phyloP scores from a whole-genome alignment of 37 sponge, comb jelly and placozoan species.

The Tethya wilhelma region DNA sequence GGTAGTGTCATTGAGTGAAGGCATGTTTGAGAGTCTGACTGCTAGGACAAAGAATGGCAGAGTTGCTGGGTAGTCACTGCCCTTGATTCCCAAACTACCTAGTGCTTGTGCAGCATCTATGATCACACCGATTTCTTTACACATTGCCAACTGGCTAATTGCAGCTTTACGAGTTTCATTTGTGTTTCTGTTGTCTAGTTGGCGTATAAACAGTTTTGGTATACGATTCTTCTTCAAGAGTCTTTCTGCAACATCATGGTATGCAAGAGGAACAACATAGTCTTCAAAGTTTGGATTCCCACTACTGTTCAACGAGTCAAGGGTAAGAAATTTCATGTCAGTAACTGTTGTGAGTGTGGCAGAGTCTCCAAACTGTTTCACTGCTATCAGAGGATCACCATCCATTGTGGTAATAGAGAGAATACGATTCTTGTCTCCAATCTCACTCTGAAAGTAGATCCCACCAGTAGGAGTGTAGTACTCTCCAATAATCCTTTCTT shows the following conservation, averaged over 20 bases:
- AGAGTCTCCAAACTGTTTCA: not conserved
- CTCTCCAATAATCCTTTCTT: not conserved
- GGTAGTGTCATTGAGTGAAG: not conserved
- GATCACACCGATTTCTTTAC: not conserved
- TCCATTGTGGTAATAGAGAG: not conserved
- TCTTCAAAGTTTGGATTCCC: not conserved
- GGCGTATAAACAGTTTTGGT: not conserved
- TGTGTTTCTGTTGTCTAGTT: not conserved
- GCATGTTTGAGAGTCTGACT: not conserved
- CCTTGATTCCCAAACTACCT: not conserved
- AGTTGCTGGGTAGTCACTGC: conserved; percentile 1
- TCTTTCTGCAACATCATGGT: not conserved
- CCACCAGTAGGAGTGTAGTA: too few species aligned
- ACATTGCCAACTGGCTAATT: not conserved
- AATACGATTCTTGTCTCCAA: not conserved
- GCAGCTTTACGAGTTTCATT: not conserved
- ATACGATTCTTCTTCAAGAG: not conserved
- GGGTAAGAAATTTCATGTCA: not conserved
- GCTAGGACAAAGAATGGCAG: not conserved
- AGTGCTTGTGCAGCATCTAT: not conserved
- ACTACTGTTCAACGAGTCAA: not conserved
- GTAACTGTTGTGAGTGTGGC: not conserved
- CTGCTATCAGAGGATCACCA: not conserved
- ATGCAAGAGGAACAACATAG: not conserved
- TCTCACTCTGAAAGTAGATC: not conserved